These are phyloP conservation scores for Tinea semifulvella DNA, from an alignment of 2,888 invertebrate species.

Conservation along the genomic window DNA sequence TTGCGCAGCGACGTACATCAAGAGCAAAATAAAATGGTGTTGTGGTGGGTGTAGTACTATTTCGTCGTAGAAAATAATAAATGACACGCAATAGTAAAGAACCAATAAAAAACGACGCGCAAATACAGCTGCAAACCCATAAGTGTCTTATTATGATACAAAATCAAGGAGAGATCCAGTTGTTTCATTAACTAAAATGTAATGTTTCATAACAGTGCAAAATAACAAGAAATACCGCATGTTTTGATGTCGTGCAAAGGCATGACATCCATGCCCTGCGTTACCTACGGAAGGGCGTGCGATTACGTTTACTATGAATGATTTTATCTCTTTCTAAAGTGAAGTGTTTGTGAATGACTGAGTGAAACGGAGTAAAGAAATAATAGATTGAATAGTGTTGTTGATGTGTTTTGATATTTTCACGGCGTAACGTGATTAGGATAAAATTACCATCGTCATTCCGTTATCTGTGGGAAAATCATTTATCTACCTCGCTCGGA, in stretches of 20 bases:
- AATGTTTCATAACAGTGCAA: constrained; percentile 31
- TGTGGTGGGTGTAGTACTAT: constrained; percentile 29
- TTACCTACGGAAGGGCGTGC: constrained; percentile 59
- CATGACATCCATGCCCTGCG: constrained; percentile 67
- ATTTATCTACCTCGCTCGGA: constrained; percentile 5
- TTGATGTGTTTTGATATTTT: constrained; percentile 56
- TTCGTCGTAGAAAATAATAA: constrained; percentile 59
- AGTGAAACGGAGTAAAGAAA: constrained; percentile 58
- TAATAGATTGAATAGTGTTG: constrained; percentile 56
- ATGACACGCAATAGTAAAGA: constrained; percentile 63
- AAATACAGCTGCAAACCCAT: constrained; percentile 41
- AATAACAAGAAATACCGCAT: constrained; percentile 37
- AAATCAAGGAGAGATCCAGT: not conserved
- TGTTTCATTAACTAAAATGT: constrained; percentile 22
- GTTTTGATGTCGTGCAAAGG: constrained; percentile 56
- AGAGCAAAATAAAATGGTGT: constrained; percentile 19
- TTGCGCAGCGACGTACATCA: constrained; percentile 20
- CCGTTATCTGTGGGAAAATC: constrained; percentile 5
- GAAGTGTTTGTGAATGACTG: constrained; percentile 64
- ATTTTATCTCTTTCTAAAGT: constrained; percentile 67
- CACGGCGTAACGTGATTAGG: constrained; percentile 38
- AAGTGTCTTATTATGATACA: constrained; percentile 9
- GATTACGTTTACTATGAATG: constrained; percentile 67
- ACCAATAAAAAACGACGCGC: constrained; percentile 58
- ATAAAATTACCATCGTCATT: constrained; percentile 39